A percentile compares a stretch with the other conserved stretches of the same genome.
These are phyloP conservation scores for Ophioderma brevispina DNA, from an alignment of 35 echinoderm and acorn worm species.

Conservation along the genomic window DNA sequence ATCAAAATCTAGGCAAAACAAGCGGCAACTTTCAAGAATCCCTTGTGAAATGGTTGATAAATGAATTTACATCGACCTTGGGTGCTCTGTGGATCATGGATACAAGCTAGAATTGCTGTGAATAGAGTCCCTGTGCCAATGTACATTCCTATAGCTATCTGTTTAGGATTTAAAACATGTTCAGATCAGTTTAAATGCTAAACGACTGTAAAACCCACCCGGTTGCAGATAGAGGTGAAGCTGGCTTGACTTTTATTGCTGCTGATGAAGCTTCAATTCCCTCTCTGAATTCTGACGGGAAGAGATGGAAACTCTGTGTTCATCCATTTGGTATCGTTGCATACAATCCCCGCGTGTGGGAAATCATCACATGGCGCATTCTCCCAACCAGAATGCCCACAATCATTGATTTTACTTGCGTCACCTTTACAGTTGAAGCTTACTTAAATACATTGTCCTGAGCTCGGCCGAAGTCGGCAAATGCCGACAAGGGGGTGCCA, in stretches of 20 bases:
- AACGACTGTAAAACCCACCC: no score
- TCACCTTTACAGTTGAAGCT: slow-evolving; percentile 8
- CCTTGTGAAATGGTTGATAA: no score
- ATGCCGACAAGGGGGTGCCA: not conserved
- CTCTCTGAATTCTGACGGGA: no score
- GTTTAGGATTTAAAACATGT: no score
- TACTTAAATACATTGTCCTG: slow-evolving; percentile 17
- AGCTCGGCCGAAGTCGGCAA: slow-evolving; percentile 24
- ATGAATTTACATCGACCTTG: no score
- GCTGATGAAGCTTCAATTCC: not conserved
- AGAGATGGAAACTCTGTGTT: not conserved
- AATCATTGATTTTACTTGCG: not conserved
- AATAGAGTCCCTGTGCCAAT: no score
- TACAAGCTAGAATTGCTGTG: no score
- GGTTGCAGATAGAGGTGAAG: not conserved
- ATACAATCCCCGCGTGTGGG: not conserved
- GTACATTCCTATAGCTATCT: no score
- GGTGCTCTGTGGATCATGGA: no score
- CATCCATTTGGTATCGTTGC: not conserved
- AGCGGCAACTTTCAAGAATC: no score
- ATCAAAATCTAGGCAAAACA: no score
- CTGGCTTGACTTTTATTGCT: slow-evolving; percentile 14
- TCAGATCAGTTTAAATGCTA: no score
- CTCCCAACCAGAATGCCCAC: not conserved
- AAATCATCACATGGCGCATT: not conserved